Evolutionary conservation across 2,888 invertebrate species (phyloP).

Genomic region (Nemapogon koenigi): DNA sequence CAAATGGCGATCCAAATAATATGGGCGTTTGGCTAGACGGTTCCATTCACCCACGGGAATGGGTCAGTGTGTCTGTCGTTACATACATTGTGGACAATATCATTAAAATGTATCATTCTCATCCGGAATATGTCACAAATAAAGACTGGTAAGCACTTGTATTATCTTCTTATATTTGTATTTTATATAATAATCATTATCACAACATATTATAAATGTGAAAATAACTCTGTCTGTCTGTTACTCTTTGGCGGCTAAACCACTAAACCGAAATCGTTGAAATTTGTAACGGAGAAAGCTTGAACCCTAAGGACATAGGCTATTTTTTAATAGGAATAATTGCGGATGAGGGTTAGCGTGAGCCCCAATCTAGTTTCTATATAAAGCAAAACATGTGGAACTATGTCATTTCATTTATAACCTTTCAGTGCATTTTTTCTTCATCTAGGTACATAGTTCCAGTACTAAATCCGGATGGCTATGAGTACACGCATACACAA

Average conservation of each 20-base stretch:
- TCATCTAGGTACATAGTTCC: slow-evolving; percentile 69
- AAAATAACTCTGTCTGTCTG: too few species aligned
- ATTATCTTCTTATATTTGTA: not conserved
- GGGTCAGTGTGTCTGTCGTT: slow-evolving; percentile 84
- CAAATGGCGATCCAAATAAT: slow-evolving; percentile 70
- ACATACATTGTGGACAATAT: slow-evolving; percentile 78
- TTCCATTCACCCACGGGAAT: slow-evolving; percentile 91
- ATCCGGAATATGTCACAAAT: slow-evolving; percentile 72
- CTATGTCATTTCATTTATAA: too few species aligned
- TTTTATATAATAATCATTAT: slow-evolving; percentile 9
- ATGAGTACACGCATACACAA: slow-evolving; percentile 77
- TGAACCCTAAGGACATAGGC: too few species aligned
- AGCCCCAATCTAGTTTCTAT: not conserved
- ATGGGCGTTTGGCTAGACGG: slow-evolving; percentile 77
- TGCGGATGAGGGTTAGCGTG: too few species aligned
- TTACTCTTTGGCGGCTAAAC: too few species aligned
- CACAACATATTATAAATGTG: not conserved
- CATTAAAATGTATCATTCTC: slow-evolving; percentile 70
- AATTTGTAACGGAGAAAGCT: too few species aligned
- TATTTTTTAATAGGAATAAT: too few species aligned
- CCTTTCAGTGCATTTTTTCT: not conserved
- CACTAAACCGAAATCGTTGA: too few species aligned
- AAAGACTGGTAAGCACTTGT: slow-evolving; percentile 74
- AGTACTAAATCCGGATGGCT: slow-evolving; percentile 85
- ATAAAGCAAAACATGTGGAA: not conserved